Evolutionary conservation across 2,888 invertebrate species (phyloP).

Genomic region (Deladenus siricidicola): DNA sequence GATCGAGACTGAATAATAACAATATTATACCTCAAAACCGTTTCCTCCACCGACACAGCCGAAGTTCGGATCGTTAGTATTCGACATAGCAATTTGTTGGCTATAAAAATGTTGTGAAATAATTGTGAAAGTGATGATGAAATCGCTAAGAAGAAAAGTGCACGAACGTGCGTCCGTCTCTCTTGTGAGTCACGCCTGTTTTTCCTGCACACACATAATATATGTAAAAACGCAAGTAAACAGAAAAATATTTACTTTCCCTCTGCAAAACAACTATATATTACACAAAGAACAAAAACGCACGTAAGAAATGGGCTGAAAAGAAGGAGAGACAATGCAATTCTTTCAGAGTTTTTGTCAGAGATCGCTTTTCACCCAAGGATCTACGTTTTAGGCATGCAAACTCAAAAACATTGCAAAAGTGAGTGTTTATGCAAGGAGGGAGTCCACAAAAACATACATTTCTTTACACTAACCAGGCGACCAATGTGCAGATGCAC

Average conservation of each 20-base stretch:
- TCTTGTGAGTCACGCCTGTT: neutral
- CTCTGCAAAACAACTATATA: neutral
- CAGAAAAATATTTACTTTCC: neutral
- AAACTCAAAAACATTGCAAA: too few relatives aligned
- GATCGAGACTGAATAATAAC: neutral
- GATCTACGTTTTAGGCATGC: too few relatives aligned
- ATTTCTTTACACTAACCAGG: too few relatives aligned
- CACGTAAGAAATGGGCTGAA: neutral
- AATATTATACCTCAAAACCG: neutral
- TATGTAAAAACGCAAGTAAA: neutral
- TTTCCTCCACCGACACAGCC: neutral
- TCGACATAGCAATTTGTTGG: constrained; percentile 2
- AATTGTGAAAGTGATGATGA: constrained; percentile 9
- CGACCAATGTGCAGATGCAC: neutral
- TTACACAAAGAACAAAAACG: neutral
- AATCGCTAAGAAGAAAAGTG: neutral
- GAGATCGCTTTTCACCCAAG: too few relatives aligned
- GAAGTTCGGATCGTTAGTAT: constrained; percentile 3
- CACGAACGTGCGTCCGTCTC: neutral
- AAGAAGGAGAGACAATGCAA: neutral
- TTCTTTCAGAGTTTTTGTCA: too few relatives aligned
- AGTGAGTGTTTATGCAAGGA: too few relatives aligned
- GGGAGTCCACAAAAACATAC: too few relatives aligned
- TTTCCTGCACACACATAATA: neutral
- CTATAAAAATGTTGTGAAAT: neutral